phyloP scores from a whole-genome alignment of 2,888 invertebrate species.

The Ichneumon xanthorius region DNA sequence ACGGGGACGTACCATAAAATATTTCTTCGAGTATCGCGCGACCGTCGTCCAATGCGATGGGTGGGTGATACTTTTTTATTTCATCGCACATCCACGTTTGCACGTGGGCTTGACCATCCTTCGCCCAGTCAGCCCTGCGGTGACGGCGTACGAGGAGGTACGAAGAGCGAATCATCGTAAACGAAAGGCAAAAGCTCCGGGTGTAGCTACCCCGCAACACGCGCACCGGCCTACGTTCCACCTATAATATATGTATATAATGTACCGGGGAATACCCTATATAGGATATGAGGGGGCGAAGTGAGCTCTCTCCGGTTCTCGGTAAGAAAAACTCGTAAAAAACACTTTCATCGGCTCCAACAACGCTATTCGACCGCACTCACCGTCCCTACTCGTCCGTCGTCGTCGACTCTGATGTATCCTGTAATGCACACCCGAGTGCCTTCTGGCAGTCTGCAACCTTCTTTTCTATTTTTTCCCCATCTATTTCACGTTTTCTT shows the following conservation, averaged over 20 bases:
- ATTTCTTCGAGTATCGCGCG: slow-evolving; percentile 35
- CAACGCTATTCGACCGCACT: slow-evolving; percentile 45
- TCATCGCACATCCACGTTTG: slow-evolving; percentile 9
- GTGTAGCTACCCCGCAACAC: slow-evolving; percentile 30
- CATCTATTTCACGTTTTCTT: slow-evolving; percentile 27
- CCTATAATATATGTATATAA: slow-evolving; percentile 35
- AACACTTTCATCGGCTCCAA: slow-evolving; percentile 55
- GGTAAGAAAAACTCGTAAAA: slow-evolving; percentile 55
- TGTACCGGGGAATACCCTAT: slow-evolving; percentile 5
- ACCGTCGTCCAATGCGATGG: background rate
- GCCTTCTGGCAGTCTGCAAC: slow-evolving; percentile 32
- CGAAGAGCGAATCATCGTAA: slow-evolving; percentile 53
- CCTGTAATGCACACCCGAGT: slow-evolving; percentile 44
- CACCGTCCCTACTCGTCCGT: slow-evolving; percentile 7
- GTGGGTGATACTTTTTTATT: slow-evolving; percentile 49
- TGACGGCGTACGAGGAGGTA: slow-evolving; percentile 20
- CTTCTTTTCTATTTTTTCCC: background rate
- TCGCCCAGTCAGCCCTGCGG: slow-evolving; percentile 37
- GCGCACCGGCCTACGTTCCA: slow-evolving; percentile 18
- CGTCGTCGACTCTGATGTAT: slow-evolving; percentile 39
- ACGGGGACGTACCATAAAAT: slow-evolving; percentile 30
- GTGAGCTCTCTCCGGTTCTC: slow-evolving; percentile 27
- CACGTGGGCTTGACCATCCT: slow-evolving; percentile 27
- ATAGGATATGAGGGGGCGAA: slow-evolving; percentile 6
- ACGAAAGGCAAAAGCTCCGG: slow-evolving; percentile 40